Conservation (phyloP, 2,888 invertebrate species). For the Steinernema hermaphroditum region DNA sequence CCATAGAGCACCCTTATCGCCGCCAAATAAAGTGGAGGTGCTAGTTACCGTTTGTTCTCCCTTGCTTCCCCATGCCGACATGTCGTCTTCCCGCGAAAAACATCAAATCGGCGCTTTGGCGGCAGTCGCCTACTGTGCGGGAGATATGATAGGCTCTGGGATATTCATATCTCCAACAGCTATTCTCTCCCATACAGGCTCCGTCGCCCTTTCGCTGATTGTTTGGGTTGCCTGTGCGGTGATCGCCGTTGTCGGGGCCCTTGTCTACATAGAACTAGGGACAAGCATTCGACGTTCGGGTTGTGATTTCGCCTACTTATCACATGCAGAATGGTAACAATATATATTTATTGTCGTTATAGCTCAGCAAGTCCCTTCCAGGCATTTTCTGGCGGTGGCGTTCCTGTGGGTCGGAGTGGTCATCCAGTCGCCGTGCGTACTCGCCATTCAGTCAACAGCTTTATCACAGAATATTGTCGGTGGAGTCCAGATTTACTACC, state of each 20-base stretch:
- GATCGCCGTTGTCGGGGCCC: slow-evolving; percentile 80
- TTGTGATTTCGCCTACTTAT: slow-evolving; percentile 38
- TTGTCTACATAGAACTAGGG: slow-evolving; percentile 85
- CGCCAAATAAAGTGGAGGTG: background rate
- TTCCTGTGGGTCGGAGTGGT: slow-evolving; percentile 12
- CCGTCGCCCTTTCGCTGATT: slow-evolving; percentile 77
- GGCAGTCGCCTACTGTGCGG: slow-evolving; percentile 27
- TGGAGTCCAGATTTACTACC: background rate
- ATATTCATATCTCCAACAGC: slow-evolving; percentile 38
- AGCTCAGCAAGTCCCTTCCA: background rate
- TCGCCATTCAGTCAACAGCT: slow-evolving; percentile 29
- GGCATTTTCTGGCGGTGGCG: slow-evolving; percentile 12
- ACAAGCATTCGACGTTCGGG: slow-evolving; percentile 75
- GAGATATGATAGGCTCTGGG: slow-evolving; percentile 37
- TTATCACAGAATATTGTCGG: slow-evolving; percentile 6
- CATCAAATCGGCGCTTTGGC: slow-evolving; percentile 19
- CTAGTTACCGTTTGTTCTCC: background rate
- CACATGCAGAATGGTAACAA: slow-evolving; percentile 34
- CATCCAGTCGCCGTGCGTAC: slow-evolving; percentile 27
- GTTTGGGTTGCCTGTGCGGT: slow-evolving; percentile 80
- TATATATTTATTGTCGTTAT: background rate
- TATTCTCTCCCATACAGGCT: slow-evolving; percentile 67
- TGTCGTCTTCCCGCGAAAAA: background rate
- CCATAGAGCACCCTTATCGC: background rate
- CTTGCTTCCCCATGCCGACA: background rate